Percentiles rank a stretch among this genome's conserved stretches.
These are phyloP conservation scores for Dromaius novaehollandiae DNA, from an alignment of 2,113 vertebrate species.

Conservation along the genomic window DNA sequence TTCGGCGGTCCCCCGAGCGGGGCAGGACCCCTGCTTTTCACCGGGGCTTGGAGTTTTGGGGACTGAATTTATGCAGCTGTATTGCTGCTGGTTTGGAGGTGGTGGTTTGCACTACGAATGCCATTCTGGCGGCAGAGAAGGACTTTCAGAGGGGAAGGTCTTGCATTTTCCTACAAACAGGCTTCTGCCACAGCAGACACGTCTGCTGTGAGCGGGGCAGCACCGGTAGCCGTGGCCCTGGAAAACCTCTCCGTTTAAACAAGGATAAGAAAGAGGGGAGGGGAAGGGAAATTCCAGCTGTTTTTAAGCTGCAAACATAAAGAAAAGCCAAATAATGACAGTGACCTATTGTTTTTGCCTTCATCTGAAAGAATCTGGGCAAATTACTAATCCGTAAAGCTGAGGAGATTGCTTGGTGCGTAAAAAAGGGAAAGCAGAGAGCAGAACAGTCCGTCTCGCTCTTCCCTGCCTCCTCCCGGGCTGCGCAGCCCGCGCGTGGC, in stretches of 20 bases:
- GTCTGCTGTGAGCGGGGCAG: not conserved
- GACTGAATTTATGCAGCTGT: rapidly evolving
- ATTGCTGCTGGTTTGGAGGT: rapidly evolving
- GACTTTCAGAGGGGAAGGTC: not conserved
- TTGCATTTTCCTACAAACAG: not conserved
- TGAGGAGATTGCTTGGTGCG: not conserved
- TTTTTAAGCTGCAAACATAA: not conserved
- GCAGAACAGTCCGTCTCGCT: not conserved
- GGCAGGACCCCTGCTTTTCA: not conserved
- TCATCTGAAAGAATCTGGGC: not conserved
- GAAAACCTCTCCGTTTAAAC: not conserved
- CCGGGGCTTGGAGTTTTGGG: rapidly evolving
- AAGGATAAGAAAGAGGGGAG: not conserved
- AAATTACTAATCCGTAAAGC: not conserved
- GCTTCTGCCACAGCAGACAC: too few relatives aligned
- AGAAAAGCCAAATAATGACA: not conserved
- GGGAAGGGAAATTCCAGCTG: not conserved
- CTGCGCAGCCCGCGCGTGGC: not conserved
- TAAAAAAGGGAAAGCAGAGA: not conserved
- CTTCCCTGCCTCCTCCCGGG: not conserved
- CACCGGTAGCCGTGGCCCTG: not conserved
- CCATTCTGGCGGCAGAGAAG: not conserved
- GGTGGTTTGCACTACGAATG: rapidly evolving
- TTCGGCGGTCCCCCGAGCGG: not conserved
- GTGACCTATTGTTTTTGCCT: not conserved